Percentiles rank a stretch among this genome's conserved stretches.
Evolutionary conservation across 2,797 vertebrate species (phyloP).

Genomic region (Oceanodroma leucorhoa): DNA sequence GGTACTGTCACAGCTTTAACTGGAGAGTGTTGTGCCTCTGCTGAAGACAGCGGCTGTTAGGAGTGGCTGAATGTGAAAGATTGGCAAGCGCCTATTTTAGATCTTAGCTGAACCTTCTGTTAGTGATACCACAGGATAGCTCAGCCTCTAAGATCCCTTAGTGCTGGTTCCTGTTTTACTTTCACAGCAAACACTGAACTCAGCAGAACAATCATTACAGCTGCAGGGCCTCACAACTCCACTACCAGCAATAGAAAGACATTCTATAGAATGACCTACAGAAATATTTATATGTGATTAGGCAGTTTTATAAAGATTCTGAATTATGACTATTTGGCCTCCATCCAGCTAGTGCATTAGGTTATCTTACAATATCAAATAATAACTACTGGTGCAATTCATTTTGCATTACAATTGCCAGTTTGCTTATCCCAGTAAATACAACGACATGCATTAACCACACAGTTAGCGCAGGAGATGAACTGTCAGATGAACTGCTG

Average conservation of each 20-base stretch:
- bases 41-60: not conserved
- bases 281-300: not conserved
- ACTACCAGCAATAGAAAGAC: not conserved
- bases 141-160: not conserved
- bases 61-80: not conserved
- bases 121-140: not conserved
- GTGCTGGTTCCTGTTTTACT: not conserved
- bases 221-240: not conserved
- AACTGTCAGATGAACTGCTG: not conserved
- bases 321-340: not conserved
- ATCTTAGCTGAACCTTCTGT: not conserved
- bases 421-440: not conserved
- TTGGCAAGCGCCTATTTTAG: not conserved
- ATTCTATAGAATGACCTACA: not conserved
- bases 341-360: not conserved
- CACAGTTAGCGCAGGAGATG: not conserved
- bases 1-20: not conserved
- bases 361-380: not conserved
- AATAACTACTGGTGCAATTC: not conserved
- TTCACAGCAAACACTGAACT: not conserved
- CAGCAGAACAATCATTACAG: not conserved
- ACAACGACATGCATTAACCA: rapidly evolving
- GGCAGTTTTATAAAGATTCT: not conserved
- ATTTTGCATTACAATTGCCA: not conserved
- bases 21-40: not conserved